These are phyloP conservation scores for Uloborus plumipes DNA, from an alignment of 2,888 invertebrate species.

Conservation along the genomic window DNA sequence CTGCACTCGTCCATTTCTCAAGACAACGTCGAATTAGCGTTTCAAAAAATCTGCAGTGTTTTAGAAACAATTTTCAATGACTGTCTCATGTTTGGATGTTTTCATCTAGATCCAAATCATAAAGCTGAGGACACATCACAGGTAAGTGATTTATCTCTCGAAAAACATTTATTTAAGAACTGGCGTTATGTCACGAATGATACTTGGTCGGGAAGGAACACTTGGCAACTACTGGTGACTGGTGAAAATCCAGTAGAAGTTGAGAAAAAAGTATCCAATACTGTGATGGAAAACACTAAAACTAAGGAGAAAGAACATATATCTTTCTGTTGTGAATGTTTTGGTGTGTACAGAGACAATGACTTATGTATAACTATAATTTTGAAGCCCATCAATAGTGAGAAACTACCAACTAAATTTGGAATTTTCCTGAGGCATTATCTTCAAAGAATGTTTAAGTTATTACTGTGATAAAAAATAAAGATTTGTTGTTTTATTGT, in stretches of 20 bases:
- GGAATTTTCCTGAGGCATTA: conserved; percentile 30
- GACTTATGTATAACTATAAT: neutral
- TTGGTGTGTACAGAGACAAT: neutral
- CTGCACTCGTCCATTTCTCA: no score
- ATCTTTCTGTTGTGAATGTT: conserved; percentile 15
- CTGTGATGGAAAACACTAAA: neutral
- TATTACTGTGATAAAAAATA: neutral
- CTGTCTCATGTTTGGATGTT: neutral
- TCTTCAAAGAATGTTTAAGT: neutral
- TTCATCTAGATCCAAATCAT: neutral
- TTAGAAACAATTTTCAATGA: neutral
- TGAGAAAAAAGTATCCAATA: neutral
- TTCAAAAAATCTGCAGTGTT: neutral
- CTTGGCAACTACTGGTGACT: neutral
- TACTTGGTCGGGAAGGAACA: conserved; percentile 12
- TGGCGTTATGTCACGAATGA: neutral
- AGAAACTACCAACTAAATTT: conserved; percentile 16
- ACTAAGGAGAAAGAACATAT: neutral
- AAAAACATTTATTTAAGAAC: neutral
- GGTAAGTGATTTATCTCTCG: no score
- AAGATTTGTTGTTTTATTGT: neutral
- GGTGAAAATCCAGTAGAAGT: neutral
- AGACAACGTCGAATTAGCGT: no score
- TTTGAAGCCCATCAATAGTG: conserved; percentile 10
- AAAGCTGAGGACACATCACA: neutral